These are phyloP conservation scores for Drosophila mojavensis DNA, from an alignment of 1,140 invertebrate genomes.

Conservation along the genomic window DNA sequence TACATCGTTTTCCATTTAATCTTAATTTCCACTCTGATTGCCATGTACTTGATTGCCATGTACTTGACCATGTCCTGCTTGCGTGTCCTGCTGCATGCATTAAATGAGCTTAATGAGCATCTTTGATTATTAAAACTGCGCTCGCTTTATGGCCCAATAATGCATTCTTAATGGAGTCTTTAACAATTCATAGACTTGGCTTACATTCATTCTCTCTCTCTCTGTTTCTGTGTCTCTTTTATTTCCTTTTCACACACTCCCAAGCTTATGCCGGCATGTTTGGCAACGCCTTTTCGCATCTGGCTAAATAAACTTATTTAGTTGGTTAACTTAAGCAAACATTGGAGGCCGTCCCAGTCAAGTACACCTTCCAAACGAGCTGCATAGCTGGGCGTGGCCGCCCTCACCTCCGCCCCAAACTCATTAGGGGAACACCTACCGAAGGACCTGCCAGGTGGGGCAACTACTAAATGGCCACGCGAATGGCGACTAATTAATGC, in stretches of 20 bases:
- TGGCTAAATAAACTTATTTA: slow-evolving; percentile 79
- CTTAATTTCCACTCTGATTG: slow-evolving; percentile 7
- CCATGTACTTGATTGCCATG: neutral
- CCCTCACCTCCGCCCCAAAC: slow-evolving; percentile 64
- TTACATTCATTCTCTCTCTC: neutral
- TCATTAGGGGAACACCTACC: slow-evolving; percentile 78
- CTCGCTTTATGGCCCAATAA: slow-evolving; percentile 38
- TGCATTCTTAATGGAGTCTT: slow-evolving; percentile 1
- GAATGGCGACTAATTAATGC: slow-evolving; percentile 76
- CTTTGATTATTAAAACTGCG: slow-evolving; percentile 47
- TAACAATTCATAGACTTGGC: slow-evolving; percentile 15
- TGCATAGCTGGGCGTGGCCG: slow-evolving; percentile 38
- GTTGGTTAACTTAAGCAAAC: slow-evolving; percentile 67
- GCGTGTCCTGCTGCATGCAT: slow-evolving; percentile 1
- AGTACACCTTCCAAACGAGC: slow-evolving; percentile 57
- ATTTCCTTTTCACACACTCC: neutral
- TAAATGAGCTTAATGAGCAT: slow-evolving; percentile 56
- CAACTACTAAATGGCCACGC: slow-evolving; percentile 61
- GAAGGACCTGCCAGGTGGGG: slow-evolving; percentile 4
- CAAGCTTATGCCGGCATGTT: neutral
- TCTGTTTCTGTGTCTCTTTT: neutral
- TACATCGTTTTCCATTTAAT: slow-evolving; percentile 44
- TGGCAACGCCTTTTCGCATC: slow-evolving; percentile 50
- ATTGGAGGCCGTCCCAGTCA: slow-evolving; percentile 60
- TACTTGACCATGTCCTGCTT: neutral